Percentiles rank a stretch among this genome's conserved stretches.
Conservation (phyloP, 2,888 invertebrate species). For the Allygus modestus region DNA sequence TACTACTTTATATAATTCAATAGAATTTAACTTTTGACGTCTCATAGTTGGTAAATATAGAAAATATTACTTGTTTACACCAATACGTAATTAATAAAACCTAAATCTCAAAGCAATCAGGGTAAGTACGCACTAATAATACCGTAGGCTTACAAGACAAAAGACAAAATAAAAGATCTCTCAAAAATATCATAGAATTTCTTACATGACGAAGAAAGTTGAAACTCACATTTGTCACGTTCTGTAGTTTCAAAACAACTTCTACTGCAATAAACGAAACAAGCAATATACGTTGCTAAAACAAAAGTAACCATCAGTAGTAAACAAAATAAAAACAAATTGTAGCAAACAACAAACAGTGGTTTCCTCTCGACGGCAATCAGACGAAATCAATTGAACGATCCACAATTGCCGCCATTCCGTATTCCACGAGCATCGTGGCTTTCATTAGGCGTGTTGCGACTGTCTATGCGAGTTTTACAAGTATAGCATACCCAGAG, state of each 20-base stretch:
- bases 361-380: conserved; percentile 42
- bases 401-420: conserved; percentile 31
- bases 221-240: too few relatives aligned
- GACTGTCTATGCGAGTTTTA: conserved; percentile 24
- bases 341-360: conserved; percentile 1
- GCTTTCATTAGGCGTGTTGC: conserved; percentile 22
- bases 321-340: conserved; percentile 34
- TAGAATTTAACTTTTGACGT: too few relatives aligned
- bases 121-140: too few relatives aligned
- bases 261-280: background rate
- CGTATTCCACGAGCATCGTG: conserved; percentile 35
- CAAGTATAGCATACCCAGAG: background rate
- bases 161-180: too few relatives aligned
- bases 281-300: background rate
- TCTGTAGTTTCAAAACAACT: too few relatives aligned
- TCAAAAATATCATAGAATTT: too few relatives aligned
- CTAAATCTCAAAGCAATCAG: too few relatives aligned
- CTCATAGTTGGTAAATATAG: too few relatives aligned
- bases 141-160: too few relatives aligned
- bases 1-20: background rate
- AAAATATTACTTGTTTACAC: too few relatives aligned
- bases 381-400: conserved; percentile 46
- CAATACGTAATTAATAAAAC: too few relatives aligned
- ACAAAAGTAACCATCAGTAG: conserved; percentile 1
- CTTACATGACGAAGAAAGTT: too few relatives aligned